Percentiles rank a stretch among this genome's conserved stretches.
Evolutionary conservation across 2,888 invertebrate genomes (phyloP).

Genomic region (Dromius quadrimaculatus): DNA sequence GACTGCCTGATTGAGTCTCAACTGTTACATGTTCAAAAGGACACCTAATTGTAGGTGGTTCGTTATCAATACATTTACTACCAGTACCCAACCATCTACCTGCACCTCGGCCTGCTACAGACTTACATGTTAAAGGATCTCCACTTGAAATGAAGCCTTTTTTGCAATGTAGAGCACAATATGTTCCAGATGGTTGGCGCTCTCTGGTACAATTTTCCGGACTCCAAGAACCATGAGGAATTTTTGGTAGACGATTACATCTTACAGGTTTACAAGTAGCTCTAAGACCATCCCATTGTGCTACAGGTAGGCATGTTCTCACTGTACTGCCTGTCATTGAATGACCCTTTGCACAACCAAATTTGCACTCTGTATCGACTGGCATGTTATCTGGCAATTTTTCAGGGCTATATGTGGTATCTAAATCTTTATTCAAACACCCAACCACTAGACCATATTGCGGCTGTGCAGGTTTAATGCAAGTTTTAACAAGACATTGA

Average conservation of each 20-base stretch:
- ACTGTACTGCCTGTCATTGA: conserved; percentile 74
- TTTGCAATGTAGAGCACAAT: conserved; percentile 72
- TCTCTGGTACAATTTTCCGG: conserved; percentile 70
- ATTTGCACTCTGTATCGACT: conserved; percentile 76
- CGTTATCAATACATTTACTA: conserved; percentile 65
- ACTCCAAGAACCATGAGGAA: conserved; percentile 69
- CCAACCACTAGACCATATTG: conserved; percentile 69
- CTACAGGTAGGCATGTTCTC: conserved; percentile 75
- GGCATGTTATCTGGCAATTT: conserved; percentile 63
- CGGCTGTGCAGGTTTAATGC: conserved; percentile 70
- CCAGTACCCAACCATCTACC: conserved; percentile 53
- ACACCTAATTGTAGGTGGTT: conserved; percentile 71
- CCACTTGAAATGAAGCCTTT: conserved; percentile 72
- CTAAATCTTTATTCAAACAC: conserved; percentile 67
- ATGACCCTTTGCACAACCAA: conserved; percentile 74
- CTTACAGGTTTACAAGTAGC: conserved; percentile 71
- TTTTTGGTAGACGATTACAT: conserved; percentile 62
- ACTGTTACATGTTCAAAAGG: conserved; percentile 66
- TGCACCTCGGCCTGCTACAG: conserved; percentile 65
- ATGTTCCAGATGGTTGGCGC: conserved; percentile 71
- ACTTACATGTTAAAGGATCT: conserved; percentile 61
- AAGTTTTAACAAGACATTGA: conserved; percentile 75
- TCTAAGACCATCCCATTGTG: conserved; percentile 77
- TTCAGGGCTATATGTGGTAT: conserved; percentile 60
- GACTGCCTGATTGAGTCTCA: conserved; percentile 67